Conservation (phyloP, 2,797 vertebrate species). For the Hapalemur alaotrensis region DNA sequence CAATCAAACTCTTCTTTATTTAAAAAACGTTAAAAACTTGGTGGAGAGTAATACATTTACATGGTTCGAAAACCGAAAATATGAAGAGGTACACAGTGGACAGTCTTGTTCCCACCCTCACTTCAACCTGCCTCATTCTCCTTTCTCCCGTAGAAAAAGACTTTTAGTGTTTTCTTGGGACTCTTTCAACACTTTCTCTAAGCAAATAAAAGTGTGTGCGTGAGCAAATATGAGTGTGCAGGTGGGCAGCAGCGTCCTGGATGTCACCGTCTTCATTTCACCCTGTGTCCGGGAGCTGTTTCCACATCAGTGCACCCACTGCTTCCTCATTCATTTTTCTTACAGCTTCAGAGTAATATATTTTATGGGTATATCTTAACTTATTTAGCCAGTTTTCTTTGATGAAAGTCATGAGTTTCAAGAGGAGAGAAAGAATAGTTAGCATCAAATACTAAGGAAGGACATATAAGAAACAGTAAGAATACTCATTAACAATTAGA, state of each 20-base stretch:
- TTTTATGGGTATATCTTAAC: background rate
- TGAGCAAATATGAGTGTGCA: background rate
- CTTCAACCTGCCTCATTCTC: background rate
- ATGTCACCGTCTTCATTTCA: background rate
- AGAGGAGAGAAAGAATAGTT: background rate
- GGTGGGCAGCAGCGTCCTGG: background rate
- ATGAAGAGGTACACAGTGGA: background rate
- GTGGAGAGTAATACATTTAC: background rate
- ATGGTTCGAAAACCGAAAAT: background rate
- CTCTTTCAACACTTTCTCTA: background rate
- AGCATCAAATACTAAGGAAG: background rate
- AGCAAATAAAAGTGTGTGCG: background rate
- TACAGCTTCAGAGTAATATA: background rate
- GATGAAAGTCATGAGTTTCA: background rate
- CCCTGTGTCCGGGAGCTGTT: background rate
- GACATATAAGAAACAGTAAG: background rate
- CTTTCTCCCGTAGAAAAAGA: background rate
- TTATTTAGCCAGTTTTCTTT: background rate
- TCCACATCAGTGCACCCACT: background rate
- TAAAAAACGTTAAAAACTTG: background rate
- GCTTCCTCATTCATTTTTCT: background rate
- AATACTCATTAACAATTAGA: background rate
- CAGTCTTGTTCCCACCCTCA: background rate
- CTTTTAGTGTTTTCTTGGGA: background rate
- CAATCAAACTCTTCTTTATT: background rate